Evolutionary conservation across 1,140 invertebrate species (phyloP).

Genomic region (Drosophila athabasca): DNA sequence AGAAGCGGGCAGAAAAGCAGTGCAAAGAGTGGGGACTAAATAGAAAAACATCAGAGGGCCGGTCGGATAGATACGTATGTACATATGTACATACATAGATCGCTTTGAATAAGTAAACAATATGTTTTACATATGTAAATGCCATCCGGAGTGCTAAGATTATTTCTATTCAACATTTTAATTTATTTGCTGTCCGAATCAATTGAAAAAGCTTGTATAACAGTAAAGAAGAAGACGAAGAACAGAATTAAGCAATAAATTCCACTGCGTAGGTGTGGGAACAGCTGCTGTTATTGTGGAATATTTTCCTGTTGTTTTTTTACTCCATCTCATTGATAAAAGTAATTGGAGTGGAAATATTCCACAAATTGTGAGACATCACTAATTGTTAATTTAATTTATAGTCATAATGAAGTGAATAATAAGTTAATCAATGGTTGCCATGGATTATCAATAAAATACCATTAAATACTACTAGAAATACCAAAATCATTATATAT

Average conservation of each 20-base stretch:
- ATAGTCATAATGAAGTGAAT: no score
- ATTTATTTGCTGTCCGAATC: conserved; percentile 27
- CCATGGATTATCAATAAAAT: no score
- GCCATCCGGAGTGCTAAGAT: conserved; percentile 14
- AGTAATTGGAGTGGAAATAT: neutral
- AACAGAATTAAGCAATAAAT: conserved; percentile 6
- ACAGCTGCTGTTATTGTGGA: conserved; percentile 20
- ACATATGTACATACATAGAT: conserved; percentile 2
- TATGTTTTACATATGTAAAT: conserved; percentile 74
- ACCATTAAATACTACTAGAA: no score
- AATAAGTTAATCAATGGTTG: no score
- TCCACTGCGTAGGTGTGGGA: conserved; percentile 36
- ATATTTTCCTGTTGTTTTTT: conserved; percentile 4
- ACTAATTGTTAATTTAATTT: conserved; percentile 5
- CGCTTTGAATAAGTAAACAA: conserved; percentile 33
- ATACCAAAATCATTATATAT: no score
- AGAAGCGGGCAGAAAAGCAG: conserved; percentile 42
- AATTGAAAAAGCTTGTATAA: conserved; percentile 10
- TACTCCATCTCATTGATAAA: conserved; percentile 3
- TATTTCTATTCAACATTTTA: conserved; percentile 26
- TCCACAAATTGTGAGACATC: conserved; percentile 2
- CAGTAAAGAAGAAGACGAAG: neutral
- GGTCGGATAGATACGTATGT: neutral
- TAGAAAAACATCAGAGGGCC: conserved; percentile 23
- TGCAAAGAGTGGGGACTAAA: conserved; percentile 38